Percentiles rank a stretch among this genome's conserved stretches.
phyloP scores from a whole-genome alignment of 2,797 vertebrate genomes.

The Helarctos malayanus region DNA sequence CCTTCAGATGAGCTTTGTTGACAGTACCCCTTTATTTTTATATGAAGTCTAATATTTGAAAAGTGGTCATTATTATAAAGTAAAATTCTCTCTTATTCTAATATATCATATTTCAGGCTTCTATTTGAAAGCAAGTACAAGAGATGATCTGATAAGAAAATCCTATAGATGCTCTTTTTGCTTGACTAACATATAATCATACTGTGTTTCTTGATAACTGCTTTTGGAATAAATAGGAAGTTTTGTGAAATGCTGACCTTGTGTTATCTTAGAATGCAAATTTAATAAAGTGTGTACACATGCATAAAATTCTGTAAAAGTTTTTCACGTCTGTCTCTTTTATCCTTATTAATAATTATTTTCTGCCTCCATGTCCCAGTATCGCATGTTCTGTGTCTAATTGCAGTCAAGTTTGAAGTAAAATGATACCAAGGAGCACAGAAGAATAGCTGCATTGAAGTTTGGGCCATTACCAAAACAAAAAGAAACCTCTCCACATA shows the following conservation, averaged over 20 bases:
- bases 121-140: constrained; percentile 72
- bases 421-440: constrained; percentile 26
- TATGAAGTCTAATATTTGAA: constrained; percentile 83
- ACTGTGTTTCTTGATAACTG: constrained; percentile 85
- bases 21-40: constrained; percentile 81
- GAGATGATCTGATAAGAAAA: constrained; percentile 77
- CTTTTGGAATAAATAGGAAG: constrained; percentile 86
- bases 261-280: constrained; percentile 87
- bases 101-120: constrained; percentile 64
- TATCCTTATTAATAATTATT: constrained; percentile 60
- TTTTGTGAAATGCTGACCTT: constrained; percentile 87
- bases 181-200: constrained; percentile 83
- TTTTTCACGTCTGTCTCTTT: constrained; percentile 71
- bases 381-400: constrained; percentile 30
- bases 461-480: neutral
- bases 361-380: constrained; percentile 32
- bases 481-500: constrained; percentile 33
- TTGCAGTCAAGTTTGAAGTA: constrained; percentile 11
- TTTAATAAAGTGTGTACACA: constrained; percentile 88
- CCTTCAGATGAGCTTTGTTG: constrained; percentile 72
- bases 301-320: constrained; percentile 79
- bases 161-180: constrained; percentile 84
- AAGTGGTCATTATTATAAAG: constrained; percentile 81
- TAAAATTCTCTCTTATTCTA: constrained; percentile 78
- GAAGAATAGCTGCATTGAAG: constrained; percentile 26